These are phyloP conservation scores for Kuschelorhynchus macadamiae DNA, from an alignment of 2,888 invertebrate genomes.

Conservation along the genomic window DNA sequence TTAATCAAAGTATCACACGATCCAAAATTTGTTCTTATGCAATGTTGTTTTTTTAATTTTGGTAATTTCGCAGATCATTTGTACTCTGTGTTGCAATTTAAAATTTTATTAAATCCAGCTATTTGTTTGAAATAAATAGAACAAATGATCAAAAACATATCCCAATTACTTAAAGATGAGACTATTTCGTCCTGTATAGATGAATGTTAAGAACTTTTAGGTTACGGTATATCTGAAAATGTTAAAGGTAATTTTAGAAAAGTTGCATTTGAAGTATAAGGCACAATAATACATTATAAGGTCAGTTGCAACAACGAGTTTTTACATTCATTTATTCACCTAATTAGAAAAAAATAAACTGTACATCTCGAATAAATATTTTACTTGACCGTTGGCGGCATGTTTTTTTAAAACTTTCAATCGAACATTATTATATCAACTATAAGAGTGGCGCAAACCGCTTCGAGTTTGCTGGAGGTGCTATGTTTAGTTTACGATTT, in stretches of 20 bases:
- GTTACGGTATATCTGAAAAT: neutral
- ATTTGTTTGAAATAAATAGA: conserved; percentile 3
- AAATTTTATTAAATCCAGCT: conserved; percentile 1
- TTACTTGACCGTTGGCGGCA: too few relatives aligned
- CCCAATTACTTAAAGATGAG: neutral
- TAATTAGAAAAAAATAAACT: too few relatives aligned
- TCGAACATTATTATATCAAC: too few relatives aligned
- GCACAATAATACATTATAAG: too few relatives aligned
- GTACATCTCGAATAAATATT: too few relatives aligned
- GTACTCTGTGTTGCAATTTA: conserved; percentile 2
- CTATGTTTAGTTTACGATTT: too few relatives aligned
- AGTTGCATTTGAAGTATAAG: neutral
- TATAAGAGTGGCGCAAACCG: too few relatives aligned
- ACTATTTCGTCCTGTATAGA: conserved; percentile 3
- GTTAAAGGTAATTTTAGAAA: conserved; percentile 1
- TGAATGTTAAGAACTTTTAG: neutral
- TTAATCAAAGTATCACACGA: neutral
- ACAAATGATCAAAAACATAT: conserved; percentile 2
- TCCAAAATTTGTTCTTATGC: conserved; percentile 12
- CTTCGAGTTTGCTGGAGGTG: too few relatives aligned
- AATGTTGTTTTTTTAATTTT: conserved; percentile 5
- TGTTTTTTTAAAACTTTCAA: too few relatives aligned
- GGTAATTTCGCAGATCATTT: conserved; percentile 4
- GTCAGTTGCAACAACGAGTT: too few relatives aligned
- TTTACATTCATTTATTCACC: too few relatives aligned